phyloP scores from a whole-genome alignment of 2,888 invertebrate genomes.

The Agonopterix alstromeriana region DNA sequence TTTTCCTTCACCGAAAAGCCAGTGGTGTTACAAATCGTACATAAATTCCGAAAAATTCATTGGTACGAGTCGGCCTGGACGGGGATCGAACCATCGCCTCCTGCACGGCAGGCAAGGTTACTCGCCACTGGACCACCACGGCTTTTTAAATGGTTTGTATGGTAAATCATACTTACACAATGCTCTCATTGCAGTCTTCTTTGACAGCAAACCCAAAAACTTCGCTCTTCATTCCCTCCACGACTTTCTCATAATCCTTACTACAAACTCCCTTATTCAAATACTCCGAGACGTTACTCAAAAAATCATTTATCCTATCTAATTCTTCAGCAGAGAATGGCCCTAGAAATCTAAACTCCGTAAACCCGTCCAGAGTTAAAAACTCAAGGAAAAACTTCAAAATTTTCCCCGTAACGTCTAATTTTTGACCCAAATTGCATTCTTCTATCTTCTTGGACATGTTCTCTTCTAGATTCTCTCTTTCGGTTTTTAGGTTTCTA shows the following conservation, averaged over 20 bases:
- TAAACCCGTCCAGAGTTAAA: slow-evolving; percentile 14
- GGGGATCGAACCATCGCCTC: no score
- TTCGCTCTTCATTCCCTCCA: slow-evolving; percentile 16
- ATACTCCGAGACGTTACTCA: slow-evolving; percentile 18
- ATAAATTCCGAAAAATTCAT: no score
- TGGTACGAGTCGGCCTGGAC: no score
- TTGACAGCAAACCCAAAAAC: slow-evolving; percentile 17
- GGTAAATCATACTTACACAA: slow-evolving; percentile 29
- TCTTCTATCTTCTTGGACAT: slow-evolving; percentile 5
- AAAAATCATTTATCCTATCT: slow-evolving; percentile 26
- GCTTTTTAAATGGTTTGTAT: no score
- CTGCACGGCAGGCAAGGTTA: no score
- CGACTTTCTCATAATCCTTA: slow-evolving; percentile 8
- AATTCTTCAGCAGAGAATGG: slow-evolving; percentile 28
- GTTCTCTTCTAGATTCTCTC: slow-evolving; percentile 4
- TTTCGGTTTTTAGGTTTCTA: slow-evolving; percentile 17
- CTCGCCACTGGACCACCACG: no score
- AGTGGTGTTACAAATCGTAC: no score
- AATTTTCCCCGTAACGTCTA: slow-evolving; percentile 17
- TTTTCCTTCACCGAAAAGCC: no score
- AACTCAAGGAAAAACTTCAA: slow-evolving; percentile 37
- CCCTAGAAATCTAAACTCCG: slow-evolving; percentile 43
- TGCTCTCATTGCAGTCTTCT: slow-evolving; percentile 31
- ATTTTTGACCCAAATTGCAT: neutral
- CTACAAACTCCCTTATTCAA: slow-evolving; percentile 7